A percentile compares a stretch with the other conserved stretches of the same genome.
phyloP scores from a whole-genome alignment of 2,113 vertebrate genomes.

The Scomber japonicus region DNA sequence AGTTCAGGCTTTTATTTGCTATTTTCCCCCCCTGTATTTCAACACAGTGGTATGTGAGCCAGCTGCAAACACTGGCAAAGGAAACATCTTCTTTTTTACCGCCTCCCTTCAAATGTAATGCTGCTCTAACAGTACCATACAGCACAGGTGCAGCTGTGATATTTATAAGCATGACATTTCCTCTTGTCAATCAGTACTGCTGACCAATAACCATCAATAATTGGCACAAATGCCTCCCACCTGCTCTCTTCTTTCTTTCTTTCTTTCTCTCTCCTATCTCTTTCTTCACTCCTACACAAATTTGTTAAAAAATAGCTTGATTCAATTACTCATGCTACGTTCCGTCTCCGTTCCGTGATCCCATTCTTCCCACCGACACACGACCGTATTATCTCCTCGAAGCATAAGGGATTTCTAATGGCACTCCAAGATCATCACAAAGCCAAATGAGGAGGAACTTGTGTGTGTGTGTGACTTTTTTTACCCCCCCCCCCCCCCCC shows the following conservation, averaged over 20 bases:
- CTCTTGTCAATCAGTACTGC: constrained; percentile 36
- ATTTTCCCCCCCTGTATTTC: background rate
- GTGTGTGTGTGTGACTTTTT: background rate
- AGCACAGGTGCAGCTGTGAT: constrained; percentile 46
- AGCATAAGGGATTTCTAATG: constrained; percentile 18
- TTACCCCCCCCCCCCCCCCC: background rate
- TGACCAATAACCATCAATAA: constrained; percentile 57
- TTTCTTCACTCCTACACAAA: constrained; percentile 55
- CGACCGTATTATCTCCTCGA: background rate
- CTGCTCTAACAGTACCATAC: background rate
- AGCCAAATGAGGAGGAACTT: background rate
- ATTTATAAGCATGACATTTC: constrained; percentile 35
- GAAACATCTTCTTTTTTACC: constrained; percentile 23
- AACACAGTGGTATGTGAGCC: background rate
- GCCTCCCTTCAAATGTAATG: background rate
- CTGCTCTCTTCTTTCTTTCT: constrained; percentile 5
- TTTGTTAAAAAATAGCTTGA: constrained; percentile 64
- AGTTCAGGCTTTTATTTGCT: background rate
- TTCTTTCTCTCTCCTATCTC: too few species aligned
- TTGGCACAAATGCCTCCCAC: constrained; percentile 56
- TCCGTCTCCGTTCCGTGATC: constrained; percentile 39
- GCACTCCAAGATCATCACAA: background rate
- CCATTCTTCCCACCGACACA: constrained; percentile 19
- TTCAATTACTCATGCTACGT: constrained; percentile 63
- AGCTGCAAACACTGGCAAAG: background rate